These are phyloP conservation scores for Luperina nickerlii DNA, from an alignment of 2,888 invertebrate species.

Conservation along the genomic window DNA sequence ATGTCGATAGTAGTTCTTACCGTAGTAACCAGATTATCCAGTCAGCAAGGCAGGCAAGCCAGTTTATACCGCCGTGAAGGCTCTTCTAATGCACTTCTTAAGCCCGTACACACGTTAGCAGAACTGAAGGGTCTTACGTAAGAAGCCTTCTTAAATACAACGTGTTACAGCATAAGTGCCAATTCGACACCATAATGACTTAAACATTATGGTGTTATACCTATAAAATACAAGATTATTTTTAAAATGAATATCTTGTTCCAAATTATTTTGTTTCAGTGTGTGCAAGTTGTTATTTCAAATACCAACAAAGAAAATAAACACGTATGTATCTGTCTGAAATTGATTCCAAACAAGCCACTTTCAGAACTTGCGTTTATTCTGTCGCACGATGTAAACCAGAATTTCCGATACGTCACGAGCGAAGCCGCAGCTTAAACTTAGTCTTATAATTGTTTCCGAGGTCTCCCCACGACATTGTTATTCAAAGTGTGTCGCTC, in stretches of 20 bases:
- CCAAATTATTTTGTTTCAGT: neutral
- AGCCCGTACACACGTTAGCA: slow-evolving; percentile 11
- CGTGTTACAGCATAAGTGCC: neutral
- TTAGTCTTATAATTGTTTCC: slow-evolving; percentile 57
- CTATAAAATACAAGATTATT: no score
- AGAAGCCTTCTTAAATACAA: slow-evolving; percentile 22
- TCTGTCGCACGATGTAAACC: slow-evolving; percentile 17
- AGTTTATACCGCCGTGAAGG: slow-evolving; percentile 10
- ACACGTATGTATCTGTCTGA: neutral
- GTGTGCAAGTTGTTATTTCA: no score
- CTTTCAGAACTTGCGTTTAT: neutral
- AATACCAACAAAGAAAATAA: neutral
- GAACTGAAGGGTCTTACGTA: slow-evolving; percentile 17
- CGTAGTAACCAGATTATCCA: slow-evolving; percentile 28
- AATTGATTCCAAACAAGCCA: neutral
- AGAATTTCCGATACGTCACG: slow-evolving; percentile 30
- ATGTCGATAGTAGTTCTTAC: neutral
- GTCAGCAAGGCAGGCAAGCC: slow-evolving; percentile 16
- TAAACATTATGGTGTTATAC: no score
- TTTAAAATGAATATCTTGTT: neutral
- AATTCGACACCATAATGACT: neutral
- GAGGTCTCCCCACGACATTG: slow-evolving; percentile 49
- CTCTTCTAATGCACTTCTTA: slow-evolving; percentile 41
- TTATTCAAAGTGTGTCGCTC: slow-evolving; percentile 63
- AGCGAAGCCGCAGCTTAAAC: slow-evolving; percentile 41